Evolutionary conservation across 2,113 vertebrate species (phyloP), one percentile per base, ranked within the genome.

Genomic region (Panthera tigris): DNA sequence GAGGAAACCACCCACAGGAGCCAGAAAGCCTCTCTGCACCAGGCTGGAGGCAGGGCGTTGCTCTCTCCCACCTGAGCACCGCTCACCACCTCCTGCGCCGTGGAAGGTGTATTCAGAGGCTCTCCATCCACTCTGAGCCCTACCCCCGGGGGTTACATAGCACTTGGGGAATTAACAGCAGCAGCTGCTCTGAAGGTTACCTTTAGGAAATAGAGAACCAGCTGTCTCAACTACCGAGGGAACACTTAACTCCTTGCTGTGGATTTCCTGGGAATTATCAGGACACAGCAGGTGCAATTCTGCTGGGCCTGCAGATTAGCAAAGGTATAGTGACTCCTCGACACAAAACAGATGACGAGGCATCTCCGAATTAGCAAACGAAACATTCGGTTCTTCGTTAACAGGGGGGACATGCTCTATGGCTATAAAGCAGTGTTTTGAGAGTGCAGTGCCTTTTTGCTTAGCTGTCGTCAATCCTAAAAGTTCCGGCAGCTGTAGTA

Each of bases 31-130:
- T 41, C 27, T 63, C 14, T 4, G 73, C 5, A 8, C 45, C 16
- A 1, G n/a, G 69, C 23, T 55, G 15, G 55, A 76, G 27, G 39
- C 41, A 19, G 63, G n/a, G 4, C 7, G 10, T n/a, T 0, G n/a
- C 31, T 52, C 1, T 18, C 16, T 25, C 12, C 87, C 18, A 45
- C n/a, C 39, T 0, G 87, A 25, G 84, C n/a, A 7, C 39, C 1
- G 1, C 11, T 3, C 0, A 25, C 12, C 14, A 11, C 14, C 31
- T 18, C 63, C 39, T 8, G 12, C 45, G 18, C 5, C 0, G 31
- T 1, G 45, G 29, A 18, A 4, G 55, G 15, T 14, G 69, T 29
- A 19, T 16, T 27, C 25, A 16, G 80, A 21, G 55, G 66, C 31
- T 65, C 25, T 52, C 92, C 41, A 1, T 3, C 0, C 5, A 15